Conservation (phyloP, 2,113 vertebrate species). For the Pteruthius melanotis region DNA sequence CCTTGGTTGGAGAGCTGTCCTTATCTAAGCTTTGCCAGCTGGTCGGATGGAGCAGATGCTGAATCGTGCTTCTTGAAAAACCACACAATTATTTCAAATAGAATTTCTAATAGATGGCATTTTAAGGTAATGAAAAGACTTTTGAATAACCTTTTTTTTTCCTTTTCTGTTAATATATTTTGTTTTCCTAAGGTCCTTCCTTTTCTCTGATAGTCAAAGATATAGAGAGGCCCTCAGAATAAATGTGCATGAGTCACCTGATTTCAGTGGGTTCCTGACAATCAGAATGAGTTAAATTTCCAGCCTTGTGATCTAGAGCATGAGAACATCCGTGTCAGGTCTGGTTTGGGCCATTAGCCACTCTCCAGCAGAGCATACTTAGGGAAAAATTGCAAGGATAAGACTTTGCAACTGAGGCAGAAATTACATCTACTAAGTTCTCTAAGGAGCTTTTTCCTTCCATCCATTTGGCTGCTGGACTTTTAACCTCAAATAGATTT, state of each 20-base stretch:
- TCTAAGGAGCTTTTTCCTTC: not conserved
- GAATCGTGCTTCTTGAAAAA: not conserved
- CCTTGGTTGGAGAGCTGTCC: not conserved
- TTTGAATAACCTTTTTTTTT: not conserved
- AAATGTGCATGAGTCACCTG: not conserved
- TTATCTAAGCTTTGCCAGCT: not conserved
- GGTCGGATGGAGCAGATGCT: not conserved
- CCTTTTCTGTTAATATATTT: not conserved
- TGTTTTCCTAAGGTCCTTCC: not conserved
- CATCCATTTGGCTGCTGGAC: not conserved
- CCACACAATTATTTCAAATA: not conserved
- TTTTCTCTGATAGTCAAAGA: not conserved
- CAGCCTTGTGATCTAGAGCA: not conserved
- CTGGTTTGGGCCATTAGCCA: not conserved
- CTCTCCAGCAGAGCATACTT: not conserved
- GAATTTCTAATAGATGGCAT: not conserved
- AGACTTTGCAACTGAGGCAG: not conserved
- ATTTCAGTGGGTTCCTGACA: not conserved
- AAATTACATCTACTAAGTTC: not conserved
- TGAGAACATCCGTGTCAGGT: not conserved
- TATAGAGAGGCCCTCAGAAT: not conserved
- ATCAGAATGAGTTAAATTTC: not conserved
- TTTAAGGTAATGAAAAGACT: not conserved
- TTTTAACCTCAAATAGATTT: not conserved
- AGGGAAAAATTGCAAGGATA: not conserved